These are phyloP conservation scores for honey bee (Apis mellifera) DNA, from an alignment of 1,140 invertebrate genomes.

Conservation along the genomic window DNA sequence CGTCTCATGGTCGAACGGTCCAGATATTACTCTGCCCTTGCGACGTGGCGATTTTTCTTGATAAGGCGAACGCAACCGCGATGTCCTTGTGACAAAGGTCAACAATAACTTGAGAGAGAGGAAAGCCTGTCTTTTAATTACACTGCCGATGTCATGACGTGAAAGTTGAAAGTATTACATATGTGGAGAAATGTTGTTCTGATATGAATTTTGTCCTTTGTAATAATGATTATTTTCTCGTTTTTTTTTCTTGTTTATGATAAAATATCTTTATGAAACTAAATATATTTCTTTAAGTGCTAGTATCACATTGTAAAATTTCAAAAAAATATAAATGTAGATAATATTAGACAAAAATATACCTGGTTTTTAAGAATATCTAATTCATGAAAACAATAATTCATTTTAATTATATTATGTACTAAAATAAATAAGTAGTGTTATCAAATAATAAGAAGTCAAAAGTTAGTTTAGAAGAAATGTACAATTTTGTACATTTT, in stretches of 20 bases:
- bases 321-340: too few relatives aligned
- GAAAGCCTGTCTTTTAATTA: slow-evolving; percentile 12
- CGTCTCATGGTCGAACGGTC: slow-evolving; percentile 45
- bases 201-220: not conserved
- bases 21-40: slow-evolving; percentile 51
- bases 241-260: not conserved
- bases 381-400: too few relatives aligned
- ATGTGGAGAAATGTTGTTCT: not conserved
- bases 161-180: slow-evolving; percentile 21
- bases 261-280: not conserved
- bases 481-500: too few relatives aligned
- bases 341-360: too few relatives aligned
- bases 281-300: too few relatives aligned
- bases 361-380: too few relatives aligned
- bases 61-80: slow-evolving; percentile 34
- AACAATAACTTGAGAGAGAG: slow-evolving; percentile 1
- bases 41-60: slow-evolving; percentile 31
- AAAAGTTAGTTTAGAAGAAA: too few relatives aligned
- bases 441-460: too few relatives aligned
- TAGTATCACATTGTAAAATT: too few relatives aligned
- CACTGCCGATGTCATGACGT: not conserved
- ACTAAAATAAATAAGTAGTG: too few relatives aligned
- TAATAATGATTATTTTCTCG: not conserved
- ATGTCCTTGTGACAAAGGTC: slow-evolving; percentile 33
- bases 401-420: too few relatives aligned